Percentiles rank a stretch among this genome's conserved stretches.
These are phyloP conservation scores for Shinisaurus crocodilurus DNA, from an alignment of 2,113 vertebrate species.

Conservation along the genomic window DNA sequence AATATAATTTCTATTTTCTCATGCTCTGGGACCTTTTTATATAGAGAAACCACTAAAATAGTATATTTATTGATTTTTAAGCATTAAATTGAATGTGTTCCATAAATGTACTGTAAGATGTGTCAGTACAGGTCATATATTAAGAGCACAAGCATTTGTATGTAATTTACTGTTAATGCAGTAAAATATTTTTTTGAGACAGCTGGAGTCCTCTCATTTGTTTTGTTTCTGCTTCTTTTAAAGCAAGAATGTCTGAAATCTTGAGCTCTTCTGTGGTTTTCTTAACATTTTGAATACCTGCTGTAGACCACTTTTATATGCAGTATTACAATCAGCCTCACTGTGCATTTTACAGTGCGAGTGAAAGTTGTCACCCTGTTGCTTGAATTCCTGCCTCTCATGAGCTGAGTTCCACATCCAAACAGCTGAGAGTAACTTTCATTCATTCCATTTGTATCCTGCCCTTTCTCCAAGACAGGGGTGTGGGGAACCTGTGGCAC, in stretches of 20 bases:
- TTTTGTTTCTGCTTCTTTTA: background rate
- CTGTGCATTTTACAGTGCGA: background rate
- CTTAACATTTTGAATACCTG: background rate
- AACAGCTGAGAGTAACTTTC: background rate
- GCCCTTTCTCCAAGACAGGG: background rate
- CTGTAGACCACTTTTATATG: background rate
- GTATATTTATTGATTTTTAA: constrained; percentile 1
- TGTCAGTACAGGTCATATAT: background rate
- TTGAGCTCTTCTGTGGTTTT: background rate
- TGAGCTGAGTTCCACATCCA: background rate
- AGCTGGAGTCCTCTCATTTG: background rate
- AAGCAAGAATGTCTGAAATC: background rate
- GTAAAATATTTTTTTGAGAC: constrained; percentile 30
- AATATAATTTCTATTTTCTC: constrained; percentile 13
- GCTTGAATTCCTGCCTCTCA: background rate
- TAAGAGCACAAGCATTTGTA: background rate
- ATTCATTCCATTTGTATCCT: background rate
- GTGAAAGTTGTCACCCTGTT: background rate
- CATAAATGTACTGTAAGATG: background rate
- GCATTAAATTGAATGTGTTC: background rate
- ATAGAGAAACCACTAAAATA: constrained; percentile 14
- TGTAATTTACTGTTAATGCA: constrained; percentile 13
- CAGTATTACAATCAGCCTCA: background rate
- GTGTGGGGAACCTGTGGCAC: too few species aligned
- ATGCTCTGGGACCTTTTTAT: constrained; percentile 9